phyloP scores from a whole-genome alignment of 2,888 invertebrate species.

The Isotomurus palustris region DNA sequence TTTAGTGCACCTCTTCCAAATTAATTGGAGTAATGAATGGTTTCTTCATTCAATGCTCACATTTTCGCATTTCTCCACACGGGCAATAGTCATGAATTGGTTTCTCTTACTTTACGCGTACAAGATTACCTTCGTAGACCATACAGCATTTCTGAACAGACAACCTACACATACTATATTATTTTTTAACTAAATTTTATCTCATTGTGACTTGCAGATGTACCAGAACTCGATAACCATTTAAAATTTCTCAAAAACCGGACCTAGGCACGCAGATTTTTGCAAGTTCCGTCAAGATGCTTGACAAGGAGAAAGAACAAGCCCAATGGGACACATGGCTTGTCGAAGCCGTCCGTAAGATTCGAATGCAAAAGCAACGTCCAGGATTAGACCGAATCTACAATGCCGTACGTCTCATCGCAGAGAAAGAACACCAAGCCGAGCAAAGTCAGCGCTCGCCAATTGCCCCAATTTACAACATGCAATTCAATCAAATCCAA shows the following conservation, averaged over 20 bases:
- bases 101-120: too few relatives aligned
- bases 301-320: slow-evolving; percentile 43
- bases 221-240: background rate
- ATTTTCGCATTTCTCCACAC: too few relatives aligned
- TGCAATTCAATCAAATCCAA: slow-evolving; percentile 40
- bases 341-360: slow-evolving; percentile 43
- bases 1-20: too few relatives aligned
- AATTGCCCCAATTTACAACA: slow-evolving; percentile 42
- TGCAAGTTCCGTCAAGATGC: slow-evolving; percentile 19
- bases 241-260: background rate
- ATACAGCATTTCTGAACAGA: too few relatives aligned
- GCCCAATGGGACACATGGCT: slow-evolving; percentile 45
- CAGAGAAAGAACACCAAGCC: slow-evolving; percentile 43
- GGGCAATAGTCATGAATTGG: too few relatives aligned
- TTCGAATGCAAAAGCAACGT: slow-evolving; percentile 44
- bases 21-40: too few relatives aligned
- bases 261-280: background rate
- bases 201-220: too few relatives aligned
- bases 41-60: too few relatives aligned
- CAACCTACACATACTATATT: too few relatives aligned
- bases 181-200: too few relatives aligned
- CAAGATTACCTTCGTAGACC: too few relatives aligned
- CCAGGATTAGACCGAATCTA: slow-evolving; percentile 44
- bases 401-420: slow-evolving; percentile 44
- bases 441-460: slow-evolving; percentile 41